These are phyloP conservation scores for Tokudaia tokunoshimensis DNA, from an alignment of 2,797 vertebrate genomes.

Conservation along the genomic window DNA sequence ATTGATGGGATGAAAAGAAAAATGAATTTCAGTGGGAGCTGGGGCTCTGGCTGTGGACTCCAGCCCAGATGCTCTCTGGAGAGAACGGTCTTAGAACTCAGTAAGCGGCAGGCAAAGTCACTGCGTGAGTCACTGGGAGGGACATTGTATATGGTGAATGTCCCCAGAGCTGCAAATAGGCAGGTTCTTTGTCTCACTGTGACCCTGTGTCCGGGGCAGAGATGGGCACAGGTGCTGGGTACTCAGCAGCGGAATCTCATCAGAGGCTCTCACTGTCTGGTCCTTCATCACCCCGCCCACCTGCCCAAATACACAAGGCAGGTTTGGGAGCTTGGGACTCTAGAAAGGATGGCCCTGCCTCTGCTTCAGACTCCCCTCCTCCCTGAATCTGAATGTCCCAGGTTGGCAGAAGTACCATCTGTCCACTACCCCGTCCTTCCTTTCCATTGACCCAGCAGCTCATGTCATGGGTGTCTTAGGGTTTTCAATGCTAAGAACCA, in stretches of 20 bases:
- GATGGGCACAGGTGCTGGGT: neutral
- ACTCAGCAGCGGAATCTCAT: accelerated
- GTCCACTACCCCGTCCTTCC: neutral
- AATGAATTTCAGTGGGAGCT: accelerated
- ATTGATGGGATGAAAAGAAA: neutral
- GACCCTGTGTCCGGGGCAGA: no score
- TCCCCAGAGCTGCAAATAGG: neutral
- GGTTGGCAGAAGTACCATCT: neutral
- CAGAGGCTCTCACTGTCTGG: neutral
- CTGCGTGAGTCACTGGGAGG: neutral
- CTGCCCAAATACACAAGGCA: neutral
- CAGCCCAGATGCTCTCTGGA: neutral
- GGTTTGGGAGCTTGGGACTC: no score
- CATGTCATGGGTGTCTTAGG: neutral
- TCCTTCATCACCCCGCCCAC: no score
- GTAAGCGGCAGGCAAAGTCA: accelerated
- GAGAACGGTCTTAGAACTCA: neutral
- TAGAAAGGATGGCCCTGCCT: neutral
- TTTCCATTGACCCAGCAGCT: accelerated
- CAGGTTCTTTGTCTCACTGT: neutral
- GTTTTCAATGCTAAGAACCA: neutral
- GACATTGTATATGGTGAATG: neutral
- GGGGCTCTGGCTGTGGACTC: neutral
- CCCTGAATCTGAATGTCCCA: neutral
- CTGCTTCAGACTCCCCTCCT: neutral